Evolutionary conservation across 2,888 invertebrate genomes (phyloP), one percentile per base, ranked within the genome.

Genomic region (Trissonchulus latispiculum): DNA sequence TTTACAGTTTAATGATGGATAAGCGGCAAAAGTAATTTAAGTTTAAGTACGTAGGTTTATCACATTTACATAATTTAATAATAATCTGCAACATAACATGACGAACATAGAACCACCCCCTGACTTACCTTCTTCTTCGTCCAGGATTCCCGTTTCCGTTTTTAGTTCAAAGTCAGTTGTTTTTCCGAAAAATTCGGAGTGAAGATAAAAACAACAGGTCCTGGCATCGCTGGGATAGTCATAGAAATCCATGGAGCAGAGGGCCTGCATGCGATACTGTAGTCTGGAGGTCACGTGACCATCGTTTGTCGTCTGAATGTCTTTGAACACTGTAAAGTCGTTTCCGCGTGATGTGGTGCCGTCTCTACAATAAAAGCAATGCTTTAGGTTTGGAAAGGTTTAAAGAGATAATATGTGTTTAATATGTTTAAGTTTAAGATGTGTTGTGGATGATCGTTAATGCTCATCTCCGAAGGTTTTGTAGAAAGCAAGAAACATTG

Each of bases 161-260:
- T 31, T 69, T 2, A 71, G 36, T 69, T 68, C 36, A 68, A 36
- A 64, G 3, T 68, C 78, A 70, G 79, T 77, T 64, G 79, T 76
- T 69, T 78, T 48, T 31, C 76, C 77, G 75, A 77, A 79, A 23
- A 79, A 75, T 0, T 76, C 72, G 0, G 79, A 79, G 48, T 77
- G 76, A 36, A 79, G 75, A 8, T 74, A 75, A 77, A 79, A 78
- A 62, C 80, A 80, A 71, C 80, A 80, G 73, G 77, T 76, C 66
- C 79, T 78, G 48, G 75, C 74, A 64, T 80, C 80, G 78, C 76
- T 77, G 8, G 80, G 80, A 76, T 78, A 80, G 36, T 79, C 78
- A 3, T 77, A 76, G 71, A 78, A 79, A 74, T 80, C 79, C 37
- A 77, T 77, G 2, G 75, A 72, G 61, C 80, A 80, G 61, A 76